Evolutionary conservation across 2,888 invertebrate species (phyloP).

Genomic region (Ganaspis brasiliensis): DNA sequence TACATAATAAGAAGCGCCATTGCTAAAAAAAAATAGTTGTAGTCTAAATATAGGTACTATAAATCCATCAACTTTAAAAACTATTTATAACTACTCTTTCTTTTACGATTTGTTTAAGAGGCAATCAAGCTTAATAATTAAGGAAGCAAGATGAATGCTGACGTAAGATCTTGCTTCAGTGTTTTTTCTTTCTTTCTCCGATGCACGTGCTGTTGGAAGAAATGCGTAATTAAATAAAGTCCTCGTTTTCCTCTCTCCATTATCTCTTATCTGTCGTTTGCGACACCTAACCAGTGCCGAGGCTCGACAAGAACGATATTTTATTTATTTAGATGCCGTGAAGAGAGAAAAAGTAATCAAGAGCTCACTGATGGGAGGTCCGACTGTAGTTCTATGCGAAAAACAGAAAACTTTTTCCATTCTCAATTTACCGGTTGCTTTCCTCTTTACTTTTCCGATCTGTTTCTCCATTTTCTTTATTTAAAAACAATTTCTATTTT

Average conservation of each 20-base stretch:
- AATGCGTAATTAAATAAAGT: conserved; percentile 78
- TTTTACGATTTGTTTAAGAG: neutral
- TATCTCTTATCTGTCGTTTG: conserved; percentile 76
- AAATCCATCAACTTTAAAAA: no score
- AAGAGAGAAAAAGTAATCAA: conserved; percentile 79
- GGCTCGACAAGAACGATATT: conserved; percentile 76
- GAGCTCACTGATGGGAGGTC: conserved; percentile 78
- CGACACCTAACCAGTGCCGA: conserved; percentile 68
- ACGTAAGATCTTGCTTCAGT: neutral
- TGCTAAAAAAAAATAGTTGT: no score
- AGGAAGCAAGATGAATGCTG: conserved; percentile 22
- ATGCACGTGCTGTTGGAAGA: conserved; percentile 51
- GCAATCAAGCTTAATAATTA: conserved; percentile 26
- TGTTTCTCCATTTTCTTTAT: conserved; percentile 68
- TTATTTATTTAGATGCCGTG: conserved; percentile 80
- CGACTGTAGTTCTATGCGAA: conserved; percentile 60
- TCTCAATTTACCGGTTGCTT: conserved; percentile 52
- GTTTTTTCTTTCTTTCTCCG: neutral
- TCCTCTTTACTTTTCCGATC: conserved; percentile 59
- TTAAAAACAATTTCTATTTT: neutral
- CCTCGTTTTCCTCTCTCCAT: conserved; percentile 73
- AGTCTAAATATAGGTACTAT: no score
- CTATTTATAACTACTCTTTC: no score
- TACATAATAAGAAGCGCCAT: no score
- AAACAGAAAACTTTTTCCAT: conserved; percentile 63